Evolutionary conservation across 1,140 invertebrate species (phyloP).

Genomic region (Drosophila kikkawai): DNA sequence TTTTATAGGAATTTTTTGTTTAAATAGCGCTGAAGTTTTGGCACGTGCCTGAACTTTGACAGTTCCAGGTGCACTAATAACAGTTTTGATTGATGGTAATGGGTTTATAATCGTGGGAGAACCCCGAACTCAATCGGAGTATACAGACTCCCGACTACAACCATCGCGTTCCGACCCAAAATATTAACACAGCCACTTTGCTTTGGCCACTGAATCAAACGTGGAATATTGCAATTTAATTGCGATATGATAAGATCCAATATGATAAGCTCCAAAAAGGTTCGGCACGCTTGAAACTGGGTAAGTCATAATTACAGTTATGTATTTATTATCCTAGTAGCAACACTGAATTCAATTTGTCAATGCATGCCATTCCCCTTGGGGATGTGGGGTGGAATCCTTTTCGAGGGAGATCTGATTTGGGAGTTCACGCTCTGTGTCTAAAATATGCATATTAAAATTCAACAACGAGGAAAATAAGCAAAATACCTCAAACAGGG

Average conservation of each 20-base stretch:
- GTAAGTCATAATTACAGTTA: slow-evolving; percentile 23
- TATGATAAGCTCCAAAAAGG: neutral
- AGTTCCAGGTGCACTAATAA: slow-evolving; percentile 15
- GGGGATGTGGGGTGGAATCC: neutral
- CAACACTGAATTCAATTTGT: slow-evolving; percentile 6
- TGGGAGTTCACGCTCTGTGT: neutral
- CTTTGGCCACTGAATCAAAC: neutral
- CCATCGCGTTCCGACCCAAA: neutral
- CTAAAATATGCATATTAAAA: slow-evolving; percentile 56
- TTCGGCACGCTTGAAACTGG: neutral
- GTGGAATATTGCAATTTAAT: slow-evolving; percentile 4
- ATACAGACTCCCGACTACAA: neutral
- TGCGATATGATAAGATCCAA: neutral
- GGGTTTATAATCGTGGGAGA: neutral
- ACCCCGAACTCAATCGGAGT: neutral
- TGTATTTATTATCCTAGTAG: neutral
- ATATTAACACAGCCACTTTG: neutral
- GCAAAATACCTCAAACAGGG: slow-evolving; percentile 34
- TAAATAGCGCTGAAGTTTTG: neutral
- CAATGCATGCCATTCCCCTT: neutral
- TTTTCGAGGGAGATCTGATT: neutral
- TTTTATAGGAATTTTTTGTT: neutral
- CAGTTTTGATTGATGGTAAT: slow-evolving; percentile 12
- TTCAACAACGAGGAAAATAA: slow-evolving; percentile 36
- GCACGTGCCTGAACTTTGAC: slow-evolving; percentile 12